Evolutionary conservation across 2,113 vertebrate species (phyloP).

Genomic region (Tapirus terrestris): DNA sequence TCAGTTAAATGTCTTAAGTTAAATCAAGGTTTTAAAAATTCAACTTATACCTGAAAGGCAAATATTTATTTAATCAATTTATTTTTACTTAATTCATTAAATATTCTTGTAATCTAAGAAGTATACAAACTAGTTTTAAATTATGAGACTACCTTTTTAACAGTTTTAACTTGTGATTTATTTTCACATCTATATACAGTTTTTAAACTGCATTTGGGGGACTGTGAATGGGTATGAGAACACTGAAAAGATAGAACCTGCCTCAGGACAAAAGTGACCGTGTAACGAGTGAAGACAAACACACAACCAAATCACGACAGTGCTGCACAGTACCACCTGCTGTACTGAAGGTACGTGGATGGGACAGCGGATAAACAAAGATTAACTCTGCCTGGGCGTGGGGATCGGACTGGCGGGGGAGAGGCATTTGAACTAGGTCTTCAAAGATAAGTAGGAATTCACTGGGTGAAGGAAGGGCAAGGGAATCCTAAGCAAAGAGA

Average conservation of each 20-base stretch:
- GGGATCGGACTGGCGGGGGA: not conserved
- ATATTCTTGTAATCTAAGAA: not conserved
- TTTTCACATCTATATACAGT: not conserved
- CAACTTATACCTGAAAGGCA: not conserved
- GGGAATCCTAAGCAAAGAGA: not conserved
- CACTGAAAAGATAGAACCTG: not conserved
- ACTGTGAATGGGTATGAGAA: not conserved
- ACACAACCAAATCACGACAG: not conserved
- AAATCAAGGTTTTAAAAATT: not conserved
- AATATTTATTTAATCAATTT: not conserved
- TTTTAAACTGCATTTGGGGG: not conserved
- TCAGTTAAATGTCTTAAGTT: not conserved
- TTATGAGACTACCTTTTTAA: not conserved
- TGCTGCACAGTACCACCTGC: fast-evolving
- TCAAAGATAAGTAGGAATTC: not conserved
- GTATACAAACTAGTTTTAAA: not conserved
- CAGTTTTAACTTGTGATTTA: not conserved
- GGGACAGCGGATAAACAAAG: not conserved
- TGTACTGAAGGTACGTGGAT: fast-evolving
- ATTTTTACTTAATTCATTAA: not conserved
- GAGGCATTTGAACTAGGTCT: not conserved
- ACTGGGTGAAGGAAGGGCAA: not conserved
- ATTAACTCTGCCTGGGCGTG: too few species aligned
- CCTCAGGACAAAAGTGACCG: not conserved
- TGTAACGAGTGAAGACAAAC: not conserved